Conservation (phyloP, 2,113 vertebrate species). For the Odontesthes bonariensis region DNA sequence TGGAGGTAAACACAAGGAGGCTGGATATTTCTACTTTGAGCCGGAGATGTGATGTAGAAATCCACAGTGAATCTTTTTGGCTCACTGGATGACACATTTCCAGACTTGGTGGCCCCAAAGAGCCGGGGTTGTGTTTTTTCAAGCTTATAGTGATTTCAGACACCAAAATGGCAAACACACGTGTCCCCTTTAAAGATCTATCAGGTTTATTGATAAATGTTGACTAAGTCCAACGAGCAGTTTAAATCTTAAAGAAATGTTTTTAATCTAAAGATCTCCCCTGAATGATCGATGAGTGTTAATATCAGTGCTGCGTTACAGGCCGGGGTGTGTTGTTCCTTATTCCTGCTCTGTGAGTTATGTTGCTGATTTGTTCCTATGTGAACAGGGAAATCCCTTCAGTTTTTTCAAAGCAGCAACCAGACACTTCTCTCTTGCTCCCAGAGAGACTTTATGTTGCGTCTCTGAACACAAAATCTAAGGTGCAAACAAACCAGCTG, state of each 20-base stretch:
- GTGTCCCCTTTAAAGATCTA: too few relatives aligned
- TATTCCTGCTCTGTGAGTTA: constrained; percentile 49
- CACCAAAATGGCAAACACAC: too few relatives aligned
- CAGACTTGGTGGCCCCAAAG: too few relatives aligned
- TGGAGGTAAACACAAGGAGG: too few relatives aligned
- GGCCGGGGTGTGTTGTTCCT: constrained; percentile 52
- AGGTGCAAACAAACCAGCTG: constrained; percentile 10
- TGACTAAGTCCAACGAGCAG: too few relatives aligned
- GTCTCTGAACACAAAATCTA: constrained; percentile 14
- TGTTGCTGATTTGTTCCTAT: constrained; percentile 64
- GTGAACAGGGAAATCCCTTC: constrained; percentile 66
- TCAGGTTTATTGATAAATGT: too few relatives aligned
- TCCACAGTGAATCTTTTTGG: too few relatives aligned
- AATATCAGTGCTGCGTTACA: constrained; percentile 12
- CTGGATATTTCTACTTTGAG: too few relatives aligned
- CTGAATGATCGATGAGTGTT: constrained; percentile 35
- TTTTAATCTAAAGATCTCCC: not conserved
- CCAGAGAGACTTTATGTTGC: constrained; percentile 6
- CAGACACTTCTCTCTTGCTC: constrained; percentile 30
- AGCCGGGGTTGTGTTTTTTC: too few relatives aligned
- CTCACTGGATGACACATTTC: too few relatives aligned
- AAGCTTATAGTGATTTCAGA: too few relatives aligned
- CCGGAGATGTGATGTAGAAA: too few relatives aligned
- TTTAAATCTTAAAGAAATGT: not conserved
- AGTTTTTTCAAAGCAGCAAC: constrained; percentile 52